Conservation (phyloP, 2,797 vertebrate genomes). For the Rhynchonycteris naso region DNA sequence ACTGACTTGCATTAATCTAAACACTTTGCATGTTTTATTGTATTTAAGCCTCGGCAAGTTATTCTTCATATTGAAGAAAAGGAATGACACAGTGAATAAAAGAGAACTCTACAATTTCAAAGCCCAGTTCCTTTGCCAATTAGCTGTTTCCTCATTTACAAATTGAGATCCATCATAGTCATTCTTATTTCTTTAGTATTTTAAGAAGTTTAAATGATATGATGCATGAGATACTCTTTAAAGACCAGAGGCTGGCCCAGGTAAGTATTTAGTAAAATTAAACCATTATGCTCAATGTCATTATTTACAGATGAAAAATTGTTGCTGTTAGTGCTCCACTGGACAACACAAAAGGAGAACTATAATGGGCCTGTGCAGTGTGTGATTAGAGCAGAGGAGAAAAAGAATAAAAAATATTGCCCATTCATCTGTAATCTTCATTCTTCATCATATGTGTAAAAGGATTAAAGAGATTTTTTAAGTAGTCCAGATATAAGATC, state of each 20-base stretch:
- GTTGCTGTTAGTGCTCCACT: background rate
- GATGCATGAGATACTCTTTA: background rate
- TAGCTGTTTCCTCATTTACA: conserved; percentile 2
- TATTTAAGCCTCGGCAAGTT: background rate
- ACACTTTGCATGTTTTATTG: background rate
- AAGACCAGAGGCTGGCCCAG: background rate
- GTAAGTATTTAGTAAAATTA: conserved; percentile 16
- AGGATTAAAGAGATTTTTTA: conserved; percentile 14
- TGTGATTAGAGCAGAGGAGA: background rate
- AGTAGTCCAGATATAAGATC: background rate
- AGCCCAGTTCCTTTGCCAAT: background rate
- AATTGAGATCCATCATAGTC: background rate
- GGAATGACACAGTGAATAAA: background rate
- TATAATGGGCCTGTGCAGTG: background rate
- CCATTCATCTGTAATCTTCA: background rate
- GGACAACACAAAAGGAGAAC: background rate
- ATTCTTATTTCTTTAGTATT: background rate
- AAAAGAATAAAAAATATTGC: background rate
- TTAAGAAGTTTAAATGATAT: conserved; percentile 26
- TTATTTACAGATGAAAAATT: conserved; percentile 2
- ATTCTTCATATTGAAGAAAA: background rate
- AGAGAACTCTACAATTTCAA: background rate
- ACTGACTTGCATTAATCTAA: background rate
- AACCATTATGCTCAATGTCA: background rate
- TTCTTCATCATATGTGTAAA: background rate